Percentiles rank a stretch among this genome's conserved stretches.
phyloP scores from a whole-genome alignment of 2,113 vertebrate species.

The Hippoglossus stenolepis region DNA sequence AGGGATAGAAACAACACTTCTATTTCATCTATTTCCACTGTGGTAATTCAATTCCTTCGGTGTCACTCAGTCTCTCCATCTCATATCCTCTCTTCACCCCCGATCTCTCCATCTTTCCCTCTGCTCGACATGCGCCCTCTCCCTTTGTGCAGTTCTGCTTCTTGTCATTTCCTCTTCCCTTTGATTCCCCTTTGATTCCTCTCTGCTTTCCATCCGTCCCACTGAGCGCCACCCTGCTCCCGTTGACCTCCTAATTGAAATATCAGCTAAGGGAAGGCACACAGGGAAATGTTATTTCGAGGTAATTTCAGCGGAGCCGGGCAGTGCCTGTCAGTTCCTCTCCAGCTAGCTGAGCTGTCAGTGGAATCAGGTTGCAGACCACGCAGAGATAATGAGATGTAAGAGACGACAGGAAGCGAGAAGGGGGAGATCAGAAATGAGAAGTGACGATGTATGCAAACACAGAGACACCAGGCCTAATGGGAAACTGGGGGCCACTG shows the following conservation, averaged over 20 bases:
- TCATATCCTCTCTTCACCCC: constrained; percentile 25
- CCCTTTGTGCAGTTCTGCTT: constrained; percentile 16
- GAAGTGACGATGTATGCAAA: constrained; percentile 66
- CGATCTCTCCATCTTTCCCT: constrained; percentile 31
- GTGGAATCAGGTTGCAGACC: constrained; percentile 69
- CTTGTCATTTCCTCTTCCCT: constrained; percentile 38
- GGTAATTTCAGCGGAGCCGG: constrained; percentile 51
- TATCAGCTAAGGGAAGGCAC: constrained; percentile 66
- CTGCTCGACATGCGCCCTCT: constrained; percentile 8
- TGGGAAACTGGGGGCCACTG: constrained; percentile 32
- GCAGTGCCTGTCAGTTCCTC: constrained; percentile 51
- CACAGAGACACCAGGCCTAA: constrained; percentile 50
- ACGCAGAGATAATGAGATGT: constrained; percentile 60
- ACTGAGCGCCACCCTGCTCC: constrained; percentile 8
- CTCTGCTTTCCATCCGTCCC: constrained; percentile 11
- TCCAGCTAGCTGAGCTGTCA: constrained; percentile 58
- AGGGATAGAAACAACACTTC: constrained; percentile 18
- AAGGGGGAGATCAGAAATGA: constrained; percentile 38
- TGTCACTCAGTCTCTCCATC: not conserved
- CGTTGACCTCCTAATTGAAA: constrained; percentile 75
- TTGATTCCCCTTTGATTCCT: constrained; percentile 19
- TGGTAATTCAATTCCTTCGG: constrained; percentile 37
- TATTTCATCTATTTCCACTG: constrained; percentile 15
- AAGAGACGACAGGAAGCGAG: constrained; percentile 35
- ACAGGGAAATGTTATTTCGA: constrained; percentile 76